A percentile compares a stretch with the other conserved stretches of the same genome.
Conservation (phyloP, 2,113 vertebrate genomes). For the Lepisosteus osseus region DNA sequence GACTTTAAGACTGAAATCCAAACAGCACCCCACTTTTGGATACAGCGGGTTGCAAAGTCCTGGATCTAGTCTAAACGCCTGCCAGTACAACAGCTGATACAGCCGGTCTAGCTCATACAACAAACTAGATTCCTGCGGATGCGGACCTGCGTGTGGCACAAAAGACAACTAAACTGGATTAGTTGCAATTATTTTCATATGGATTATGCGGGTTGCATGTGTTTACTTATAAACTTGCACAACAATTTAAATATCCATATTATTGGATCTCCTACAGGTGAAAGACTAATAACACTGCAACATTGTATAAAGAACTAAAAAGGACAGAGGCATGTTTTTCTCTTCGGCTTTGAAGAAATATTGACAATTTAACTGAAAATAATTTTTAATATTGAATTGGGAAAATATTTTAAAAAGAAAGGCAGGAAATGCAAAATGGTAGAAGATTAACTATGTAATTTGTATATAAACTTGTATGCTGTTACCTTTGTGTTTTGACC, state of each 20-base stretch:
- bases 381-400: slow-evolving; percentile 24
- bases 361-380: slow-evolving; percentile 9
- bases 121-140: slow-evolving; percentile 14
- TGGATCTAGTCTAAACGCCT: slow-evolving; percentile 88
- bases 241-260: slow-evolving; percentile 63
- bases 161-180: slow-evolving; percentile 76
- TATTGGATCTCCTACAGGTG: slow-evolving; percentile 54
- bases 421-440: slow-evolving; percentile 25
- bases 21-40: slow-evolving; percentile 95
- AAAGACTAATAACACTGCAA: slow-evolving; percentile 61
- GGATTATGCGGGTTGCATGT: slow-evolving; percentile 85
- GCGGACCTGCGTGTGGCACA: slow-evolving; percentile 54
- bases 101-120: slow-evolving; percentile 42
- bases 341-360: slow-evolving; percentile 42
- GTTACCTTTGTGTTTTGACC: slow-evolving; percentile 51
- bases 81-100: slow-evolving; percentile 96
- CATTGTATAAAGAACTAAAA: slow-evolving; percentile 57
- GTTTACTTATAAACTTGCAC: slow-evolving; percentile 80
- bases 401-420: slow-evolving; percentile 27
- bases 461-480: slow-evolving; percentile 36
- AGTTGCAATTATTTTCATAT: slow-evolving; percentile 79
- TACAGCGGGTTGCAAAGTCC: slow-evolving; percentile 92
- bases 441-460: slow-evolving; percentile 34
- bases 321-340: slow-evolving; percentile 36
- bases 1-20: slow-evolving; percentile 95